Evolutionary conservation across 2,888 invertebrate genomes (phyloP), one percentile per base, ranked within the genome.

Genomic region (Metellina segmentata): DNA sequence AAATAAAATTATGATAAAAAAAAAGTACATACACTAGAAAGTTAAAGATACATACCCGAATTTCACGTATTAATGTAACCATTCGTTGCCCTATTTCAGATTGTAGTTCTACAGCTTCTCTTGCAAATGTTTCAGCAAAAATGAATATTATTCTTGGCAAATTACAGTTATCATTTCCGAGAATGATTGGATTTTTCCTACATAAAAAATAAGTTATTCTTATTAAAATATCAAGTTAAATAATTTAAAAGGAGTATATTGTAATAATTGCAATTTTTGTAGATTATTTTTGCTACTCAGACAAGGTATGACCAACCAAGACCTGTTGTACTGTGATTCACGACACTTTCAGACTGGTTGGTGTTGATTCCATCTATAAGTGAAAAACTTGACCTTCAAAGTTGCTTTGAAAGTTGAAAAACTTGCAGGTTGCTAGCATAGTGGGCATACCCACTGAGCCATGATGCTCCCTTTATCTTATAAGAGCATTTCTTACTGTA

Each of bases 101-200:
- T 83, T 97, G 96, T 6, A 96, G 95, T 79, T 97, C 96, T 93
- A 99, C 96, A 71, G 97, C 98, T 94, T 98, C 97, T 94, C 96
- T 96, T 93, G 96, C 96, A 95, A 99, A 97, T 0, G 98, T 98
- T 95, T 99, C 98, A 0, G 98, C 98, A 93, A 99, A 97, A 94
- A 98, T 97, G 93, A 96, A 96, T 94, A 99, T 96, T 93, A 99
- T 97, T 93, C 97, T 96, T 92, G 98, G 98, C 94, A 99, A 96
- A 95, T 99, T 99, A 94, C 97, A 96, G 94, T 98, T 98, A 94
- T 98, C 97, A 91, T 96, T 96, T 88, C 98, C 98, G 94, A 98
- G 96, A 93, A 99, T 96, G 90, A 97, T 96, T 34, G 98, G 97
- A 96, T 99, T 97, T 94, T 98, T 98, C 79, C 90, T 93, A 71